A percentile compares a stretch with the other conserved stretches of the same genome.
phyloP scores from a whole-genome alignment of 2,888 invertebrate genomes.

The Apomyelois bistriatella region DNA sequence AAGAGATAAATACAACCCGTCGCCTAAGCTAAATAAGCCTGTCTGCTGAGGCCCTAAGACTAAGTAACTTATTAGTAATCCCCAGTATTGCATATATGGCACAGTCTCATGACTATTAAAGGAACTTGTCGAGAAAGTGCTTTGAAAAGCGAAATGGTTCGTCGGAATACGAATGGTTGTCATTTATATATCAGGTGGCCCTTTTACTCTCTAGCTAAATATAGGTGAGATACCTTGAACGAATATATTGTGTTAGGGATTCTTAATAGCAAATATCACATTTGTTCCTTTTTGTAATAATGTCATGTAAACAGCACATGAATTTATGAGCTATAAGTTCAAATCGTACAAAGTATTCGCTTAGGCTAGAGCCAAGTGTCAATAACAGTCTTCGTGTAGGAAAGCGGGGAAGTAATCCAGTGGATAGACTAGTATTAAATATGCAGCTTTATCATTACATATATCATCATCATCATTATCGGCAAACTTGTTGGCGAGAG shows the following conservation, averaged over 20 bases:
- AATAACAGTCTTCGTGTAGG: too few species aligned
- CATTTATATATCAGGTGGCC: background rate
- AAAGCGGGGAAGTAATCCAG: too few species aligned
- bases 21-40: background rate
- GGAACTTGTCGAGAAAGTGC: conserved; percentile 6
- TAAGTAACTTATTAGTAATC: background rate
- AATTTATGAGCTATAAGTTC: too few species aligned
- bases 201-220: conserved; percentile 1
- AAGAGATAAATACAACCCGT: background rate
- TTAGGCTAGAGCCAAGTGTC: too few species aligned
- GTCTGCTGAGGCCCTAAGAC: background rate
- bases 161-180: background rate
- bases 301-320: too few species aligned
- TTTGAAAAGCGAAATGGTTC: conserved; percentile 7
- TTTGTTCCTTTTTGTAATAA: too few species aligned
- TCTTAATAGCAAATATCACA: too few species aligned
- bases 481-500: too few species aligned
- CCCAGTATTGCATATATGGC: conserved; percentile 1
- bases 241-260: background rate
- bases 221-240: background rate
- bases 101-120: background rate
- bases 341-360: too few species aligned
- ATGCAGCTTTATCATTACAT: too few species aligned
- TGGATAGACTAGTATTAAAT: too few species aligned
- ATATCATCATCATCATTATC: too few species aligned